phyloP scores from a whole-genome alignment of 2,797 vertebrate species.

The Pipistrellus pipistrellus region DNA sequence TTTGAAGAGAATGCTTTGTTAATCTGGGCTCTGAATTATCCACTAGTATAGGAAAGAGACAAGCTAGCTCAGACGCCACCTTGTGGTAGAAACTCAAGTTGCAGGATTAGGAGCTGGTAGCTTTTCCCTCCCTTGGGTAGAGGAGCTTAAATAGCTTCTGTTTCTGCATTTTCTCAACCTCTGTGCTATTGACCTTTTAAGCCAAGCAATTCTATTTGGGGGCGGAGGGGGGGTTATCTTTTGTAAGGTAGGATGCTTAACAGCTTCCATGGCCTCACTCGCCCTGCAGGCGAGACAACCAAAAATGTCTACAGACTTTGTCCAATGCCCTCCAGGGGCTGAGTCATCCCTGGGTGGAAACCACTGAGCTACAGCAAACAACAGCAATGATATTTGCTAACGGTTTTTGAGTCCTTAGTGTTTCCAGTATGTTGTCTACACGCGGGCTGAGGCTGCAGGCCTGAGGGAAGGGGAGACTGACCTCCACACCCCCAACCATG shows the following conservation, averaged over 20 bases:
- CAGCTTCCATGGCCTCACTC: neutral
- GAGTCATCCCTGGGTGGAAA: neutral
- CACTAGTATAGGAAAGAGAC: fast-evolving
- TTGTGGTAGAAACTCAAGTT: conserved; percentile 2
- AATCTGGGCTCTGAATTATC: neutral
- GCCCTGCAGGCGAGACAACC: neutral
- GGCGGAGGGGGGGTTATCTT: neutral
- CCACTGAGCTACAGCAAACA: neutral
- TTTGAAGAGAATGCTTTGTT: neutral
- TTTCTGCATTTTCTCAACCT: neutral
- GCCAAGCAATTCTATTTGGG: neutral
- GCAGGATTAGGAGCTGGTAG: neutral
- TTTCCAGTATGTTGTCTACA: neutral
- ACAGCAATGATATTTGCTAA: neutral
- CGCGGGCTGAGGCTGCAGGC: neutral
- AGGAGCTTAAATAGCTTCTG: neutral
- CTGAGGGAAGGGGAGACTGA: neutral
- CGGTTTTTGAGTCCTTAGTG: neutral
- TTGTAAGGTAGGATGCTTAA: neutral
- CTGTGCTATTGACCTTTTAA: neutral
- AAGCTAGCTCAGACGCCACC: neutral
- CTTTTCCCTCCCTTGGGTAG: neutral
- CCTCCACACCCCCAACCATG: fast-evolving
- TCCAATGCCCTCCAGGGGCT: neutral
- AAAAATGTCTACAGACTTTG: neutral